Conservation (phyloP, 2,113 vertebrate species). For the Suncus etruscus region DNA sequence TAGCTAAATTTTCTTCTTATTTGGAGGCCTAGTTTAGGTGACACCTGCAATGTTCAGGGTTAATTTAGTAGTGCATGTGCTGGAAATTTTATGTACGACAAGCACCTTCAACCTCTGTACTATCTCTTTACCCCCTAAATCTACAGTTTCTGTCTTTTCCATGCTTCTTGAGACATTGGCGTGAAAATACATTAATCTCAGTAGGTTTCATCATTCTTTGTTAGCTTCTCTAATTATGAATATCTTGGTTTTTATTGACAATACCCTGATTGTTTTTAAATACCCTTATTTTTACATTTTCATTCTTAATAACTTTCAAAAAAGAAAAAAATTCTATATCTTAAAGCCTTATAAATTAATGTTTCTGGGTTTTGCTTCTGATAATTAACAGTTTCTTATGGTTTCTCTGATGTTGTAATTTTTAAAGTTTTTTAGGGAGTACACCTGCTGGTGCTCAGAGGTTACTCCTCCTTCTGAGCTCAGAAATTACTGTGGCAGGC, state of each 20-base stretch:
- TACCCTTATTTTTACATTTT: not conserved
- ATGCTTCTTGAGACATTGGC: not conserved
- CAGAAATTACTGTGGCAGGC: too few species aligned
- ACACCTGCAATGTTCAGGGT: too few species aligned
- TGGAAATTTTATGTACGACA: too few species aligned
- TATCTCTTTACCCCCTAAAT: too few species aligned
- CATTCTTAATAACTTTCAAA: constrained; percentile 26
- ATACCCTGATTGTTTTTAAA: not conserved
- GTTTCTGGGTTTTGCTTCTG: constrained; percentile 26
- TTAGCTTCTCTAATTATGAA: constrained; percentile 9
- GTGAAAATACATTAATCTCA: not conserved
- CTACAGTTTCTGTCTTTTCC: not conserved
- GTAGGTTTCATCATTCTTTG: not conserved
- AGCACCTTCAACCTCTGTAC: not conserved
- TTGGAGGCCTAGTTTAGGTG: not conserved
- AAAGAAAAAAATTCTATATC: not conserved
- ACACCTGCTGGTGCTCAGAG: too few species aligned
- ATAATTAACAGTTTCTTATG: not conserved
- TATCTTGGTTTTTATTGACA: not conserved
- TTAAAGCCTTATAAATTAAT: not conserved
- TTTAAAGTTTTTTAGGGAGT: too few species aligned
- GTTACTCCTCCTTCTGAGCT: too few species aligned
- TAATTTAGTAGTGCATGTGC: too few species aligned
- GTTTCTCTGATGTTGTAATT: not conserved
- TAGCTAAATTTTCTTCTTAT: not conserved